Conservation (phyloP, 2,888 invertebrate species). For the Pseudococcus jackbeardsleyi region DNA sequence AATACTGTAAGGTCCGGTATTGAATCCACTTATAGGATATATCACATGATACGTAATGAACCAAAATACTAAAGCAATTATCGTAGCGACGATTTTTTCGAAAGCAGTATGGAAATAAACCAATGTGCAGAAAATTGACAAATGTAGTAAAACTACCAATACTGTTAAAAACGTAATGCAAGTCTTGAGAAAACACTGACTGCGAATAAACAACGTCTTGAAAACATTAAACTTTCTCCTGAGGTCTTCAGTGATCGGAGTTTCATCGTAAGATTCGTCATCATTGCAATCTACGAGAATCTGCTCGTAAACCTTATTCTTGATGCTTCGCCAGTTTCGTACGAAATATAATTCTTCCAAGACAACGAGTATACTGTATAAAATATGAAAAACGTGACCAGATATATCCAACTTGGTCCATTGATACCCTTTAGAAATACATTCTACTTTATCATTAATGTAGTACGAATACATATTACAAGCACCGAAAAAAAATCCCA, state of each 20-base stretch:
- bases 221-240: constrained; percentile 2
- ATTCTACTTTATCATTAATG: constrained; percentile 21
- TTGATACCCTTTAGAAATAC: constrained; percentile 1
- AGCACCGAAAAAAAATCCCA: constrained; percentile 30
- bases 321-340: background rate
- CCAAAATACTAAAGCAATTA: constrained; percentile 6
- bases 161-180: background rate
- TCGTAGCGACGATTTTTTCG: constrained; percentile 23
- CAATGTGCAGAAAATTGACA: background rate
- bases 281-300: background rate
- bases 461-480: constrained; percentile 36
- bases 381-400: constrained; percentile 30
- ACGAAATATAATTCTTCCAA: constrained; percentile 6
- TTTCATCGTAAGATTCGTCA: background rate
- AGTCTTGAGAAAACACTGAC: background rate
- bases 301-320: background rate
- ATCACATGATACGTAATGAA: constrained; percentile 1
- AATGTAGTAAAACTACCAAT: constrained; percentile 24
- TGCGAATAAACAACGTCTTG: background rate
- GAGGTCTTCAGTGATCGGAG: background rate
- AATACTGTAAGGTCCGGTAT: constrained; percentile 9
- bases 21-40: constrained; percentile 3
- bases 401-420: constrained; percentile 43
- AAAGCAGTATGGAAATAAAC: constrained; percentile 38
- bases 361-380: background rate